Conservation (phyloP, 2,113 vertebrate genomes). For the Ptilorrhoa leucosticta region DNA sequence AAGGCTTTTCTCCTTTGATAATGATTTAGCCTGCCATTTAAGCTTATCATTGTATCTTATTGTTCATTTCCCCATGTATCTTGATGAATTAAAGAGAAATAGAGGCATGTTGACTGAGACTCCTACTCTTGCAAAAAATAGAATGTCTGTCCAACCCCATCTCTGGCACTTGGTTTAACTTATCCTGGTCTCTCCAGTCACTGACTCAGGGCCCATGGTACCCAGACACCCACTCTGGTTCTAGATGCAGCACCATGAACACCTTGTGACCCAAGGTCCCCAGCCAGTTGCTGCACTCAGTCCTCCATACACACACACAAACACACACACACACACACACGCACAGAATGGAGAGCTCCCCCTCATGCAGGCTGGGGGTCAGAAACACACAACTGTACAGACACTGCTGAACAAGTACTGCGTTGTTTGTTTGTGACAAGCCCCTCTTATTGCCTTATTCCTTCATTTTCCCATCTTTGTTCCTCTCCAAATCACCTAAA, state of each 20-base stretch:
- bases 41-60: background rate
- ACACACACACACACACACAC: too few species aligned
- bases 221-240: background rate
- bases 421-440: background rate
- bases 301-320: too few species aligned
- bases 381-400: background rate
- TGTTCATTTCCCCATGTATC: background rate
- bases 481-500: background rate
- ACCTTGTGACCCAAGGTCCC: background rate
- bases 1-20: background rate
- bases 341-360: background rate
- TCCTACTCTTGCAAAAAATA: background rate
- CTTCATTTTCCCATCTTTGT: background rate
- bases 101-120: background rate
- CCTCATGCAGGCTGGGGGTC: background rate
- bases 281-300: background rate
- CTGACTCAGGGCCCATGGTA: background rate
- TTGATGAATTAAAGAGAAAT: background rate
- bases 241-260: background rate
- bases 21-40: background rate
- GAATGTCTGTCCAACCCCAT: background rate
- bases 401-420: background rate
- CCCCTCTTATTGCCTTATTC: background rate
- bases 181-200: fast-evolving
- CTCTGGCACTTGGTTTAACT: background rate